A percentile compares a stretch with the other conserved stretches of the same genome.
phyloP scores from a whole-genome alignment of 2,888 invertebrate genomes.

The Melolontha melolontha region DNA sequence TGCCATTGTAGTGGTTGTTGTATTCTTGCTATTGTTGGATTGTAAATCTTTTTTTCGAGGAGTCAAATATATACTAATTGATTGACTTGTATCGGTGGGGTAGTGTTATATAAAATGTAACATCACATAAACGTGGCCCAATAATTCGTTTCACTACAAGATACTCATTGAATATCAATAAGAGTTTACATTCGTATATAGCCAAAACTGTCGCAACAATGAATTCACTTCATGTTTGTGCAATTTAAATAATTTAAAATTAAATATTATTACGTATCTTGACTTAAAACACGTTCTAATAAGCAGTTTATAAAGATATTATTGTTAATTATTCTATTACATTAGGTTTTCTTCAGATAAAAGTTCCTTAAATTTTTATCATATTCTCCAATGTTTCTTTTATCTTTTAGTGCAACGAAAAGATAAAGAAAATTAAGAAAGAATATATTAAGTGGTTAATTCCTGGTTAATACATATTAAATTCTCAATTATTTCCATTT shows the following conservation, averaged over 20 bases:
- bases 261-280: not conserved
- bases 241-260: not conserved
- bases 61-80: constrained; percentile 25
- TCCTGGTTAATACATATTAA: too few relatives aligned
- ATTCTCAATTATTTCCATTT: too few relatives aligned
- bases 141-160: constrained; percentile 31
- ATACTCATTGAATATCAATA: constrained; percentile 22
- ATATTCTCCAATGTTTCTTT: too few relatives aligned
- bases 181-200: not conserved
- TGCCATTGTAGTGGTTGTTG: constrained; percentile 28
- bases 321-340: too few relatives aligned
- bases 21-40: not conserved
- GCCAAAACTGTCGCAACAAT: constrained; percentile 17
- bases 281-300: not conserved
- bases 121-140: constrained; percentile 31
- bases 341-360: too few relatives aligned
- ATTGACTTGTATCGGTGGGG: constrained; percentile 18
- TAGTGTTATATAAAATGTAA: constrained; percentile 33
- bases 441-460: too few relatives aligned
- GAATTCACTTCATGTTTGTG: not conserved
- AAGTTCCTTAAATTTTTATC: too few relatives aligned
- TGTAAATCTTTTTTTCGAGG: constrained; percentile 7
- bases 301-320: too few relatives aligned
- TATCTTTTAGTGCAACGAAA: too few relatives aligned
- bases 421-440: too few relatives aligned